These are phyloP conservation scores for Rhopalosiphum maidis DNA, from an alignment of 1,140 invertebrate genomes.

Conservation along the genomic window DNA sequence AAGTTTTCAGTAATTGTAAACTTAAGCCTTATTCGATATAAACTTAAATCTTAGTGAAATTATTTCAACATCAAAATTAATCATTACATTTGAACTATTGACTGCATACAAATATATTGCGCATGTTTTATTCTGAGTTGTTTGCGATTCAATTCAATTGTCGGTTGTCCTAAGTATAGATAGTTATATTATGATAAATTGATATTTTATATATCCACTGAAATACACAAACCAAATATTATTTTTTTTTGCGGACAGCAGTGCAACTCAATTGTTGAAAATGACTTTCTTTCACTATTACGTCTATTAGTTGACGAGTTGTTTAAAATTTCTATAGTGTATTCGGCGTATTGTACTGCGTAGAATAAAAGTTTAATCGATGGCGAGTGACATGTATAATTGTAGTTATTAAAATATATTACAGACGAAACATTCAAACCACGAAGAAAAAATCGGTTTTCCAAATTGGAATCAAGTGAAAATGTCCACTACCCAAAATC, in stretches of 20 bases:
- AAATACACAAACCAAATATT: neutral
- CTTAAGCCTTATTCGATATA: neutral
- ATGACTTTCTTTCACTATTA: neutral
- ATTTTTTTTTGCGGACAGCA: neutral
- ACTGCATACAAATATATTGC: neutral
- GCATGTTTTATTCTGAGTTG: neutral
- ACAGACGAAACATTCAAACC: neutral
- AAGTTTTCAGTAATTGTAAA: too few species aligned
- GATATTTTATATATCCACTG: neutral
- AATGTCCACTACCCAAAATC: neutral
- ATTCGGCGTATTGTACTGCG: neutral
- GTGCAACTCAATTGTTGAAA: neutral
- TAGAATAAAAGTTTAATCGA: neutral
- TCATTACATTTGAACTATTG: neutral
- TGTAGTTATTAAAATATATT: neutral
- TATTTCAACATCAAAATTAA: neutral
- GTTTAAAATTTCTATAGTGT: neutral
- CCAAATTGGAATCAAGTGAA: conserved; percentile 43
- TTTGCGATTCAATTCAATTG: neutral
- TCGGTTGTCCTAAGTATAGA: neutral
- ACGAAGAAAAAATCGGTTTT: neutral
- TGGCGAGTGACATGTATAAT: neutral
- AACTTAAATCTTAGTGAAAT: neutral
- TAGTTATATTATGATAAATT: neutral
- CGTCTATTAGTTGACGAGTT: neutral